Evolutionary conservation across 2,113 vertebrate genomes (phyloP), one percentile per base, ranked within the genome.

Genomic region (Anarhynchus alexandrinus): DNA sequence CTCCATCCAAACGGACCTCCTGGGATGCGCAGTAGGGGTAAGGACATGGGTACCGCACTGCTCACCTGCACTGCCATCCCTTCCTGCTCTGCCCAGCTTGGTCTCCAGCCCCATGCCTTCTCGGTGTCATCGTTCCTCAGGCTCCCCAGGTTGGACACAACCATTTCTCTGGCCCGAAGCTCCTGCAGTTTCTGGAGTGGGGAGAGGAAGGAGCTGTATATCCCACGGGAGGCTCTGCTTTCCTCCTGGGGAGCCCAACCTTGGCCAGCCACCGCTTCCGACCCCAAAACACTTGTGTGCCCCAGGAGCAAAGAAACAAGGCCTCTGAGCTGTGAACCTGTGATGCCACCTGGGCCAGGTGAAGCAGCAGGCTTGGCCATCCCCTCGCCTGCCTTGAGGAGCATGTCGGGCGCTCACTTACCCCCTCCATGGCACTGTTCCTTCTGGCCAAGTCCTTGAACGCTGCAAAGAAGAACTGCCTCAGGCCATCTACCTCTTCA

Each of bases 381-480:
- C 43, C 55, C 38, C 4, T 45, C 1, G 1, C 42, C 54, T 42
- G 36, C 34, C 30, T 16, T 15, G 51, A 82, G 82, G 57, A 69
- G 23, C 72, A 54, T 6, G 1, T 2, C 34, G 77, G 34, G 15
- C 15, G 38, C 54, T 69, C 34, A 57, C 95, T 95, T 76, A 99
- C 98, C 95, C 93, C 83, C 93, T 98, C 98, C 57, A 98, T 55
- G 2, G 76, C 92, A 34, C 96, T 97, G 90, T 87, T 98, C 87
- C 97, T 98, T 76, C 69, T 95, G 67, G 97, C 91, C 52, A 98
- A 25, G 3, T 96, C 97, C 93, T 97, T 97, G 67, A 98, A 95
- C 25, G 97, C 97, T 61, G 93, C 20, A 12, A 98, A 77, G 67
- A 98, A 96, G 27, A 97, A 71, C 45, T 97, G 97, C 77, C 94